phyloP scores from a whole-genome alignment of 2,113 vertebrate species.

The Gambusia holbrooki region DNA sequence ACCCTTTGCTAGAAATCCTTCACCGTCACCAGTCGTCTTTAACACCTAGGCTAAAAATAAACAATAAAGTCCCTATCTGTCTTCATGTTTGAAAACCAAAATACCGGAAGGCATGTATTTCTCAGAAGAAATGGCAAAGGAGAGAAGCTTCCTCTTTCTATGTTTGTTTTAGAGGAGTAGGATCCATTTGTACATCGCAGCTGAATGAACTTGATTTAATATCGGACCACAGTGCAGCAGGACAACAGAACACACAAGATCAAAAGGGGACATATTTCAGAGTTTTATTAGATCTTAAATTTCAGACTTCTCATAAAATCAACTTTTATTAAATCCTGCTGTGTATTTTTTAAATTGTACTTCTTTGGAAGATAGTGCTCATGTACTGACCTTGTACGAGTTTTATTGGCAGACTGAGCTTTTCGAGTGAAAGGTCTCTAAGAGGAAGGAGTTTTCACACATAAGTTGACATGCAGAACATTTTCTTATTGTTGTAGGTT shows the following conservation, averaged over 20 bases:
- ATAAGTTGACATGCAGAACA: neutral
- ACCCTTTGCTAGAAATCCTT: neutral
- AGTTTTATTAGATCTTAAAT: neutral
- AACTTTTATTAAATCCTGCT: neutral
- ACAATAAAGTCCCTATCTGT: neutral
- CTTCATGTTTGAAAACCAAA: slow-evolving; percentile 3
- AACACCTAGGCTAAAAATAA: neutral
- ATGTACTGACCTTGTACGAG: neutral
- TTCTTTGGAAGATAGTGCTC: neutral
- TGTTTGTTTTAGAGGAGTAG: neutral
- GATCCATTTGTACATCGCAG: too few species aligned
- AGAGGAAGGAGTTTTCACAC: neutral
- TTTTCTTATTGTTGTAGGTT: neutral
- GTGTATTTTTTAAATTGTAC: neutral
- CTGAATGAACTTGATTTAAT: neutral
- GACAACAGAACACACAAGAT: neutral
- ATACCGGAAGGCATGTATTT: neutral
- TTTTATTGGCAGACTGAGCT: neutral
- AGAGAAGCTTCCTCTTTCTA: neutral
- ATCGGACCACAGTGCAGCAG: neutral
- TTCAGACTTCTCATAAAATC: neutral
- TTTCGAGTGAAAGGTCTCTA: neutral
- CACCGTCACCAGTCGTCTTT: neutral
- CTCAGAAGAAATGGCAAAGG: neutral
- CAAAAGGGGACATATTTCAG: neutral